Conservation (phyloP, 2,888 invertebrate species). For the Melolontha melolontha region DNA sequence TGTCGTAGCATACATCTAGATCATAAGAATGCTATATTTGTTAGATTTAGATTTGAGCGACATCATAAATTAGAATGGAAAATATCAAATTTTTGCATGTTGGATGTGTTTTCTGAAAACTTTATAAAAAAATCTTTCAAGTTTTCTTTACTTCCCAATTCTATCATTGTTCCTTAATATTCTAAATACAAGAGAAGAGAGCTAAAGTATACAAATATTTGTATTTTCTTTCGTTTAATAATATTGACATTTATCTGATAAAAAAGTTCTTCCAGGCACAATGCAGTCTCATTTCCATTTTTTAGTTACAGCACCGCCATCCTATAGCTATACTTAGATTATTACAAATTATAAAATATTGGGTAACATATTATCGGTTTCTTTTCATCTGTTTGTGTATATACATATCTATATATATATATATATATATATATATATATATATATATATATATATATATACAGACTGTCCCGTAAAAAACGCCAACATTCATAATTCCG, state of each 20-base stretch:
- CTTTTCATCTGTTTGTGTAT: neutral
- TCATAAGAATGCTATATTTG: too few relatives aligned
- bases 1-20: neutral
- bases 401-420: slow-evolving; percentile 2
- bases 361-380: slow-evolving; percentile 47
- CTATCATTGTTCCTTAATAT: neutral
- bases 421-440: too few relatives aligned
- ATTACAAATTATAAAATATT: slow-evolving; percentile 39
- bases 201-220: slow-evolving; percentile 56
- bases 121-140: neutral
- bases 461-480: too few relatives aligned
- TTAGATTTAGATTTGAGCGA: too few relatives aligned
- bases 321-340: slow-evolving; percentile 35
- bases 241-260: slow-evolving; percentile 46
- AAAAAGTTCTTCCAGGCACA: slow-evolving; percentile 59
- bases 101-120: too few relatives aligned
- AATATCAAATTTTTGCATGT: too few relatives aligned
- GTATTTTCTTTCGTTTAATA: slow-evolving; percentile 45
- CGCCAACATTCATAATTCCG: too few relatives aligned
- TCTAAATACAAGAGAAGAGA: slow-evolving; percentile 52
- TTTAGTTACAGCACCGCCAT: slow-evolving; percentile 51
- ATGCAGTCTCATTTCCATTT: slow-evolving; percentile 60
- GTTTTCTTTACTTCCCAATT: neutral
- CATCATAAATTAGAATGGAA: too few relatives aligned
- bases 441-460: too few relatives aligned